Evolutionary conservation across 2,888 invertebrate genomes (phyloP).

Genomic region (Mythimna impura): DNA sequence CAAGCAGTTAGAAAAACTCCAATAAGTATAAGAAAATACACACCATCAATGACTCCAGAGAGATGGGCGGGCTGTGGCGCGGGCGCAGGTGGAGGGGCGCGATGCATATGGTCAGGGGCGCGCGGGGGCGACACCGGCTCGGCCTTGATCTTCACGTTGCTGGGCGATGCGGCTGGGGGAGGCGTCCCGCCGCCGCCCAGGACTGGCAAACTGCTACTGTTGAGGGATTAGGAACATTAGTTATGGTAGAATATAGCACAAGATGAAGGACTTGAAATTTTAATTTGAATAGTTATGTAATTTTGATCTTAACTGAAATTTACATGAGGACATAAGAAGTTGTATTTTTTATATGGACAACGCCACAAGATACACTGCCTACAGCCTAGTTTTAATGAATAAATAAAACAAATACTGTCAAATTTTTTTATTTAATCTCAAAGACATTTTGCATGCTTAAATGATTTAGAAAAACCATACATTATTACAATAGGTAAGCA

Average conservation of each 20-base stretch:
- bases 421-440: neutral
- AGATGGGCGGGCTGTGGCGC: conserved; percentile 87
- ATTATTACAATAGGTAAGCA: neutral
- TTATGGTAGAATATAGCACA: neutral
- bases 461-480: neutral
- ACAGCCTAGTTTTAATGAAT: neutral
- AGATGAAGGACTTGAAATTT: neutral
- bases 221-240: conserved; percentile 40
- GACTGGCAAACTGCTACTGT: conserved; percentile 93
- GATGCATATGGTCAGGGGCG: conserved; percentile 92
- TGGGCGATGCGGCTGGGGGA: conserved; percentile 94
- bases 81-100: conserved; percentile 85
- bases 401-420: neutral
- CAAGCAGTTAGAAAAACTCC: conserved; percentile 24
- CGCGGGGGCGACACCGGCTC: conserved; percentile 98
- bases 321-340: neutral
- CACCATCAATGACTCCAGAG: conserved; percentile 87
- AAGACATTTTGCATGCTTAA: neutral
- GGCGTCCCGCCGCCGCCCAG: conserved; percentile 92
- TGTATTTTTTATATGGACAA: too few species aligned
- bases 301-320: neutral
- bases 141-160: conserved; percentile 97
- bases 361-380: neutral
- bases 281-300: neutral
- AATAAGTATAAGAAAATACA: conserved; percentile 49